These are phyloP conservation scores for Catocala nupta DNA, from an alignment of 2,888 invertebrate species.

Conservation along the genomic window DNA sequence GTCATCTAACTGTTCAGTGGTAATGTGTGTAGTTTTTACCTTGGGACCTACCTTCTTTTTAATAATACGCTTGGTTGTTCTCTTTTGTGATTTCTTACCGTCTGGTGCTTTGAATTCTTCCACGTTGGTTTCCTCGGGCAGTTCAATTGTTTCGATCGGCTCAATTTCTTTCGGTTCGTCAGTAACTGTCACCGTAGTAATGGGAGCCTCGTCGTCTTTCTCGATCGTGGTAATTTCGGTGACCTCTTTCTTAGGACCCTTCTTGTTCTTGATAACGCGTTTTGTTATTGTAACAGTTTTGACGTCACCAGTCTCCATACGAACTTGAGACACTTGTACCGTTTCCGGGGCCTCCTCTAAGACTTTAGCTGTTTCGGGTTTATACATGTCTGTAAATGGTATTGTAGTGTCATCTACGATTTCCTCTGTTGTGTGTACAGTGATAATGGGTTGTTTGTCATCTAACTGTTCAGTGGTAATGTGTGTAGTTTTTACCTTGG, in stretches of 20 bases:
- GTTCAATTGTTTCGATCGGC: conserved; percentile 32
- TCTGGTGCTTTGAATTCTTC: conserved; percentile 30
- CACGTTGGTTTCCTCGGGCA: conserved; percentile 66
- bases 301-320: conserved; percentile 18
- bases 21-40: conserved; percentile 28
- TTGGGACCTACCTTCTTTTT: conserved; percentile 58
- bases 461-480: conserved; percentile 29
- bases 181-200: conserved; percentile 30
- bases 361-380: conserved; percentile 8
- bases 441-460: conserved; percentile 17
- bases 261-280: conserved; percentile 49
- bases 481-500: conserved; percentile 32
- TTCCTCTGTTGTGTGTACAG: conserved; percentile 29
- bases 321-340: conserved; percentile 24
- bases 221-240: conserved; percentile 44
- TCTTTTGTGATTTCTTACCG: conserved; percentile 36
- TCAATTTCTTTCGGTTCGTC: conserved; percentile 22
- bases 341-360: conserved; percentile 29
- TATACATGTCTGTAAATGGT: conserved; percentile 14
- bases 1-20: conserved; percentile 26
- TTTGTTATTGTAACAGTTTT: conserved; percentile 23
- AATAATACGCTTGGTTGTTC: conserved; percentile 52
- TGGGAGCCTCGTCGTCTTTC: conserved; percentile 48
- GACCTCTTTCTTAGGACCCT: conserved; percentile 44
- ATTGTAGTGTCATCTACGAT: conserved; percentile 18